Evolutionary conservation across 2,888 invertebrate genomes (phyloP).

Genomic region (Apotomis betuletana): DNA sequence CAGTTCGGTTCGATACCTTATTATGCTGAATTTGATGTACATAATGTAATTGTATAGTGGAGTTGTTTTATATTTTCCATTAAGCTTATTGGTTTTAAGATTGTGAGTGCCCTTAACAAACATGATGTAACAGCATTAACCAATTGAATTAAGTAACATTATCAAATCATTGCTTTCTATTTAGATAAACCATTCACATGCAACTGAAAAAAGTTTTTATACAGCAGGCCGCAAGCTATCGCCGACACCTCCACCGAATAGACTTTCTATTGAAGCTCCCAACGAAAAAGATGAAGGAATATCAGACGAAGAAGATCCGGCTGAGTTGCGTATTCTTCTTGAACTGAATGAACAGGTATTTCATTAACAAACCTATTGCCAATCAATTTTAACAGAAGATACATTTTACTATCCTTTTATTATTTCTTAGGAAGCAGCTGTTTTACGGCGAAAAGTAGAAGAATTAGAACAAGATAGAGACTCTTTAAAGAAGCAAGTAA

Average conservation of each 20-base stretch:
- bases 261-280: slow-evolving; percentile 85
- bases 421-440: slow-evolving; percentile 87
- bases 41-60: slow-evolving; percentile 46
- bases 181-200: neutral
- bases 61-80: slow-evolving; percentile 44
- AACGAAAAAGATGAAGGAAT: slow-evolving; percentile 89
- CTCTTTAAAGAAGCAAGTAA: slow-evolving; percentile 88
- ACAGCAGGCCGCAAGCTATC: slow-evolving; percentile 86
- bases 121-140: slow-evolving; percentile 33
- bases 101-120: slow-evolving; percentile 41
- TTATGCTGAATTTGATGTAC: slow-evolving; percentile 48
- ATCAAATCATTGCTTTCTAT: slow-evolving; percentile 20
- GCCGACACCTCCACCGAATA: slow-evolving; percentile 86
- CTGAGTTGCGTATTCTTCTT: slow-evolving; percentile 92
- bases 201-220: slow-evolving; percentile 16
- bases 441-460: slow-evolving; percentile 92
- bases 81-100: slow-evolving; percentile 53
- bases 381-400: slow-evolving; percentile 14
- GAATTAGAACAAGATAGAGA: slow-evolving; percentile 92
- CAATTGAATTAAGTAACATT: slow-evolving; percentile 17
- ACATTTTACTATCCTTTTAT: slow-evolving; percentile 12
- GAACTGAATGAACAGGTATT: slow-evolving; percentile 93
- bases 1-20: slow-evolving; percentile 59
- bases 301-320: slow-evolving; percentile 91
- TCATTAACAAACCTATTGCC: neutral